Conservation (phyloP, 2,113 vertebrate species). For the Pheucticus melanocephalus region DNA sequence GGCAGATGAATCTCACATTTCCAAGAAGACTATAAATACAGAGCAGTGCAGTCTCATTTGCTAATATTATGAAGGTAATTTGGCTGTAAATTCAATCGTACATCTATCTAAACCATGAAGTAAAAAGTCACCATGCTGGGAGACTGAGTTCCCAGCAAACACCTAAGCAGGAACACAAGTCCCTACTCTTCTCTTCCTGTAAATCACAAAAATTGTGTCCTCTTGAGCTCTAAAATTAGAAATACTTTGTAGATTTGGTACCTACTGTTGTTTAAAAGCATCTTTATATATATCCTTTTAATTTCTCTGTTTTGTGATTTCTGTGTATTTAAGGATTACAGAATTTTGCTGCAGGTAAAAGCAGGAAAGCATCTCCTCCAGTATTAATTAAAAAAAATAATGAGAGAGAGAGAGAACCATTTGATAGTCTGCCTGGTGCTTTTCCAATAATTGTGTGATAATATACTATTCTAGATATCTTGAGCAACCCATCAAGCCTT, state of each 20-base stretch:
- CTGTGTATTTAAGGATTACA: neutral
- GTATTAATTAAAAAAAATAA: neutral
- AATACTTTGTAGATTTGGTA: neutral
- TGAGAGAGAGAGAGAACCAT: neutral
- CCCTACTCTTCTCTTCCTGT: neutral
- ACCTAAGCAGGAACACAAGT: neutral
- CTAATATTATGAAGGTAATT: constrained; percentile 25
- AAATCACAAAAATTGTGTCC: neutral
- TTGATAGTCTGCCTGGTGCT: neutral
- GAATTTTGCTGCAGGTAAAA: neutral
- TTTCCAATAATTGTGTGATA: neutral
- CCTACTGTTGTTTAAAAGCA: neutral
- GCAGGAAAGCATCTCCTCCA: neutral
- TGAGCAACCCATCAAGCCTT: constrained; percentile 19
- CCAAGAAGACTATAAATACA: constrained; percentile 39
- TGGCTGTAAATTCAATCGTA: constrained; percentile 36
- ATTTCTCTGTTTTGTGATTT: neutral
- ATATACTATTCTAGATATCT: neutral
- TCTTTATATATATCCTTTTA: neutral
- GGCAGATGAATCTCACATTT: constrained; percentile 21
- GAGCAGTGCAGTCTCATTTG: constrained; percentile 8
- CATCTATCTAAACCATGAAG: neutral
- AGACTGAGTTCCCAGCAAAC: neutral
- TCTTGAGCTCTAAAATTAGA: neutral
- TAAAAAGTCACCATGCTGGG: neutral